These are phyloP conservation scores for Pseudococcus jackbeardsleyi DNA, from an alignment of 2,888 invertebrate species.

Conservation along the genomic window DNA sequence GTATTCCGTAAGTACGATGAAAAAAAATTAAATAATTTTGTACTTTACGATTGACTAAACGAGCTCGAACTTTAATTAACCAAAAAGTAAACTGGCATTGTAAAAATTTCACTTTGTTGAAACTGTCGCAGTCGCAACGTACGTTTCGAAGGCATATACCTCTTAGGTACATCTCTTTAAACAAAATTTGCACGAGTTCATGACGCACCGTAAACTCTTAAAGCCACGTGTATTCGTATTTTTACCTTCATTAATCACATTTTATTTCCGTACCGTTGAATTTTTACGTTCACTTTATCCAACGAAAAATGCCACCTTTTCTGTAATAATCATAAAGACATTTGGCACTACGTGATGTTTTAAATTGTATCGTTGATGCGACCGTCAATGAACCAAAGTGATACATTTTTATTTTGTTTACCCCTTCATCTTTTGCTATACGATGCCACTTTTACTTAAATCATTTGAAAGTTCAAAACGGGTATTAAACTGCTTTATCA, in stretches of 20 bases:
- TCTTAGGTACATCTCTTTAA: neutral
- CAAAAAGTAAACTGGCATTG: constrained; percentile 15
- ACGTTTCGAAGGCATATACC: neutral
- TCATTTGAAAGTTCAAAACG: too few relatives aligned
- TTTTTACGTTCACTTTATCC: constrained; percentile 32
- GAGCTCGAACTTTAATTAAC: constrained; percentile 25
- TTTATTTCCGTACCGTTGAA: constrained; percentile 39
- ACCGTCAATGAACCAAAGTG: neutral
- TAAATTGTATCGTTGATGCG: constrained; percentile 12
- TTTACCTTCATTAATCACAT: constrained; percentile 43
- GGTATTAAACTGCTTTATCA: too few relatives aligned
- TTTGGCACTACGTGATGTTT: constrained; percentile 18
- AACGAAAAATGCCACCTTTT: neutral
- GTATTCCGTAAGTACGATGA: neutral
- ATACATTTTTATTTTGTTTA: neutral
- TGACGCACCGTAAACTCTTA: neutral
- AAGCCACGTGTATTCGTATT: constrained; percentile 19
- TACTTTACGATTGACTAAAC: constrained; percentile 6
- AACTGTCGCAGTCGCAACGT: neutral
- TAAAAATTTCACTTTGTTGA: neutral
- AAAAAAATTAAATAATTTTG: constrained; percentile 1
- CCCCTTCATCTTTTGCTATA: neutral
- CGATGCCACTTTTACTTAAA: too few relatives aligned
- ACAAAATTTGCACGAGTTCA: neutral
- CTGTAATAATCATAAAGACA: constrained; percentile 16